Conservation (phyloP, 1,140 invertebrate species). For the Leptonema lineaticorne region DNA sequence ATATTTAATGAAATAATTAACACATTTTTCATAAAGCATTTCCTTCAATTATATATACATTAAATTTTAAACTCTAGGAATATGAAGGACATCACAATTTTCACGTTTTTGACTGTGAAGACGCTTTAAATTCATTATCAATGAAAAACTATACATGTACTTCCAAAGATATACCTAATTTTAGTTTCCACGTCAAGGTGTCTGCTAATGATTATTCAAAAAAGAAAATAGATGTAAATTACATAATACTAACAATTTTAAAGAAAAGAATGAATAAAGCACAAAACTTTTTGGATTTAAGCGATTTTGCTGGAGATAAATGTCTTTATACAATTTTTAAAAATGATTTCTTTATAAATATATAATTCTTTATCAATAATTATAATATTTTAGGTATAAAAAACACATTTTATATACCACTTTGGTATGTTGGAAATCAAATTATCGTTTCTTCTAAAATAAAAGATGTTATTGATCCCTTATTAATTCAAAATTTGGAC, state of each 20-base stretch:
- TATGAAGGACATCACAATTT: neutral
- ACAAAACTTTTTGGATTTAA: neutral
- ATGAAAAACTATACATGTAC: neutral
- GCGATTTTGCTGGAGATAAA: neutral
- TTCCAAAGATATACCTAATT: conserved; percentile 4
- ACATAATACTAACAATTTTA: neutral
- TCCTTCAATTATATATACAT: neutral
- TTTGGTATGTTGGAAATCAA: conserved; percentile 34
- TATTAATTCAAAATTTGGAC: conserved; percentile 17
- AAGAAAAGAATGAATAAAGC: neutral
- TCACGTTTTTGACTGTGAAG: conserved; percentile 6
- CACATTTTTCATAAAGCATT: neutral
- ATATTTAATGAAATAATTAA: neutral
- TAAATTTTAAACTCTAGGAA: conserved; percentile 7
- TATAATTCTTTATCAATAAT: neutral
- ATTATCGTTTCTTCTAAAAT: conserved; percentile 22
- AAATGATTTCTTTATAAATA: no score
- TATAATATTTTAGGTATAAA: conserved; percentile 24
- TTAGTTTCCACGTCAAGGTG: neutral
- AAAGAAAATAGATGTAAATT: neutral
- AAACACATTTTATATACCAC: conserved; percentile 28
- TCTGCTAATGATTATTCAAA: neutral
- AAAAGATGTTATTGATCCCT: conserved; percentile 7
- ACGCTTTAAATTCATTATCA: neutral
- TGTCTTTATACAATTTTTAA: neutral